A percentile compares a stretch with the other conserved stretches of the same genome.
These are phyloP conservation scores for Vanessa atalanta DNA, from an alignment of 1,140 invertebrate species.

Conservation along the genomic window DNA sequence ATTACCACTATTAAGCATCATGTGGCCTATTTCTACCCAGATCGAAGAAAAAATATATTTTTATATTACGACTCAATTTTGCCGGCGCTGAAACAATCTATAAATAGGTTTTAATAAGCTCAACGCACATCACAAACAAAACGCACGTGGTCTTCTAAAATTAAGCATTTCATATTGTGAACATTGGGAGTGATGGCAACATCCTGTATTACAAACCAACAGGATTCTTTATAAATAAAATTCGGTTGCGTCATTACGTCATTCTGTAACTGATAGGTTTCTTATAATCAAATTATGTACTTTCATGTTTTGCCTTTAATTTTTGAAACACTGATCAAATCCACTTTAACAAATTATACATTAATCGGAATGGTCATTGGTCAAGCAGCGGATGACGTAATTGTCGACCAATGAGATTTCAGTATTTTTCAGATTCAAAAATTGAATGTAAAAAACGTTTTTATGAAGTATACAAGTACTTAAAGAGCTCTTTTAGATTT, in stretches of 20 bases:
- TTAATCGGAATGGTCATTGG: no score
- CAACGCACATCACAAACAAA: slow-evolving; percentile 7
- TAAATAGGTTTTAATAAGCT: slow-evolving; percentile 18
- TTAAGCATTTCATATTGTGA: slow-evolving; percentile 27
- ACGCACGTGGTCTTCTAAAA: slow-evolving; percentile 30
- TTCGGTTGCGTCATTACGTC: background rate
- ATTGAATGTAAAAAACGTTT: no score
- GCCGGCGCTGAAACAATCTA: slow-evolving; percentile 15
- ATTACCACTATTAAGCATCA: no score
- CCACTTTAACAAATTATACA: no score
- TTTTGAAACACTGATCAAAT: no score
- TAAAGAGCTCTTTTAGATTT: slow-evolving; percentile 13
- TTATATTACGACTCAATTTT: background rate
- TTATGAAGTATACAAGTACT: background rate
- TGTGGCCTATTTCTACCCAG: no score
- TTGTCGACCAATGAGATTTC: no score
- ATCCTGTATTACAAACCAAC: slow-evolving; percentile 34
- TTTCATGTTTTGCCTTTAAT: no score
- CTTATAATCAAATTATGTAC: no score
- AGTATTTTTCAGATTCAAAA: no score
- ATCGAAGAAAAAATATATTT: no score
- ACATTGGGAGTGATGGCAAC: slow-evolving; percentile 44
- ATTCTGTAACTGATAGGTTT: background rate
- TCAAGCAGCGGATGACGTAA: no score
- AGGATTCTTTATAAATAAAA: background rate